phyloP scores from a whole-genome alignment of 1,140 invertebrate genomes.

The Grapholita molesta region DNA sequence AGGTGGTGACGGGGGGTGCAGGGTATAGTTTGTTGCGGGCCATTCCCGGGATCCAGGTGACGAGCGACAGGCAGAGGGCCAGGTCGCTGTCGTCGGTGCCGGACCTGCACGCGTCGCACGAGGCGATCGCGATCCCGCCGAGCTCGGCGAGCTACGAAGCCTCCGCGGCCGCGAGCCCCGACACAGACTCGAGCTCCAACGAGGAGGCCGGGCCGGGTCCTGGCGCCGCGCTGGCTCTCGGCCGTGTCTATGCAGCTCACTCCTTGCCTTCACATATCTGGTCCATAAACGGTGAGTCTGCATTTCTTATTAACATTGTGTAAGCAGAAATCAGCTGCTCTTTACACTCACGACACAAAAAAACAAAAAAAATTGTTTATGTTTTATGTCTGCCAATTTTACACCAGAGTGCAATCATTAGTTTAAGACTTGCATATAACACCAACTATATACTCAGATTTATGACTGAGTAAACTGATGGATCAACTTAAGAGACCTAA shows the following conservation, averaged over 20 bases:
- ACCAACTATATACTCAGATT: background rate
- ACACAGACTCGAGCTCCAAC: conserved; percentile 81
- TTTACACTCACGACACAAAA: too few species aligned
- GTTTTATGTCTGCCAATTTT: too few species aligned
- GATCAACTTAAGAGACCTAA: background rate
- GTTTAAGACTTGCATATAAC: background rate
- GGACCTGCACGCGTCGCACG: conserved; percentile 82
- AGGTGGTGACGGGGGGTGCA: conserved; percentile 80
- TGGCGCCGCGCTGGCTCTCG: conserved; percentile 79
- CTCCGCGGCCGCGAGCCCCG: conserved; percentile 79
- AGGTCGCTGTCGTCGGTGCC: conserved; percentile 91
- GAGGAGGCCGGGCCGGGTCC: conserved; percentile 73
- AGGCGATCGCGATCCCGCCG: conserved; percentile 78
- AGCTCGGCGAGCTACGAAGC: conserved; percentile 79
- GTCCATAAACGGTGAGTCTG: conserved; percentile 90
- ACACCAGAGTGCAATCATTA: too few species aligned
- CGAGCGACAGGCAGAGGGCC: conserved; percentile 87
- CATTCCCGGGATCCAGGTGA: conserved; percentile 84
- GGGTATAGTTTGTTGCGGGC: conserved; percentile 87
- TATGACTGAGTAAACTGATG: background rate
- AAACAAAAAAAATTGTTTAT: background rate
- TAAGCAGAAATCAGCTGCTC: too few species aligned
- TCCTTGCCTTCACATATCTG: conserved; percentile 94
- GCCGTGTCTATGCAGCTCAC: conserved; percentile 91
- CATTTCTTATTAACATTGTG: background rate